phyloP scores from a whole-genome alignment of 2,888 invertebrate species.

The Taenaris catops region DNA sequence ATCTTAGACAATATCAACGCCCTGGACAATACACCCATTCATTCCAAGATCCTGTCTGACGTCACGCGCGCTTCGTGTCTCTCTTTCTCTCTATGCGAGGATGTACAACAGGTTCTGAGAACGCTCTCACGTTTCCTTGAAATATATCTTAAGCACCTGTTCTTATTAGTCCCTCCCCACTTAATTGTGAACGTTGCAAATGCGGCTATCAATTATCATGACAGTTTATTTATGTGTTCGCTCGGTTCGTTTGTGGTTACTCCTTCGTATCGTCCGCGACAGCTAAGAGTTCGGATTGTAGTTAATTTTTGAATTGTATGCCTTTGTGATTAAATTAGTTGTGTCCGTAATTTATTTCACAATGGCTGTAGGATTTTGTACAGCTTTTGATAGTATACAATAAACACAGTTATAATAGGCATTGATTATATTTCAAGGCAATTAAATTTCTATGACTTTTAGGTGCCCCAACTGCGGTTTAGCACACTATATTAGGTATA shows the following conservation, averaged over 20 bases:
- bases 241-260: conserved; percentile 32
- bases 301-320: conserved; percentile 13
- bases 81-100: conserved; percentile 30
- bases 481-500: no score
- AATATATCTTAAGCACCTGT: conserved; percentile 56
- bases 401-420: no score
- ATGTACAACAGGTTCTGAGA: conserved; percentile 47
- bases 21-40: conserved; percentile 14
- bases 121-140: conserved; percentile 54
- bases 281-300: conserved; percentile 20
- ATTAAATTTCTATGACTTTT: no score
- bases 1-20: conserved; percentile 1
- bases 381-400: no score
- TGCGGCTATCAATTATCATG: conserved; percentile 55
- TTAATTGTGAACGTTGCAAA: conserved; percentile 51
- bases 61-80: conserved; percentile 37
- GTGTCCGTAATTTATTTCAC: no score
- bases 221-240: conserved; percentile 39
- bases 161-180: conserved; percentile 44
- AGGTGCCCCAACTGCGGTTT: no score
- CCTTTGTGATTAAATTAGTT: no score
- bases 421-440: no score
- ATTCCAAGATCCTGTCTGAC: conserved; percentile 35
- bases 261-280: conserved; percentile 25
- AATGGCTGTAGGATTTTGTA: no score